A percentile compares a stretch with the other conserved stretches of the same genome.
These are phyloP conservation scores for Oligia latruncula DNA, from an alignment of 2,888 invertebrate species.

Conservation along the genomic window DNA sequence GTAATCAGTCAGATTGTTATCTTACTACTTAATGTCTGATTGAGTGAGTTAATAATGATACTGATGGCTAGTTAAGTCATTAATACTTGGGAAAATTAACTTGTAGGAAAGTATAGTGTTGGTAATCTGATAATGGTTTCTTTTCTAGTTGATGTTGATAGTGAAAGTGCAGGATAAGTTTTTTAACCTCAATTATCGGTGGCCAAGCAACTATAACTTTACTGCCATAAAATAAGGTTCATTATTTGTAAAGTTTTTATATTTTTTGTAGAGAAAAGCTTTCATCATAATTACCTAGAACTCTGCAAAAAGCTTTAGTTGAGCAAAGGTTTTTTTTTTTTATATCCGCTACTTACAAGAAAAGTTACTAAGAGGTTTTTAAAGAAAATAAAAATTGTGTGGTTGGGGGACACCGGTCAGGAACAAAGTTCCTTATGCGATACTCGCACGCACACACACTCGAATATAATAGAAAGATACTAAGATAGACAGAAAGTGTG, in stretches of 20 bases:
- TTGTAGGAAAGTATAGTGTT: not conserved
- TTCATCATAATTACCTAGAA: not conserved
- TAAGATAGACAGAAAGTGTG: too few relatives aligned
- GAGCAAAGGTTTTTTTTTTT: not conserved
- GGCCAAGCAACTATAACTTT: not conserved
- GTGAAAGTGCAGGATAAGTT: not conserved
- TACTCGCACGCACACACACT: too few relatives aligned
- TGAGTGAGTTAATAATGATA: conserved; percentile 41
- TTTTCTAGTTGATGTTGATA: not conserved
- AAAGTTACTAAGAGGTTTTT: not conserved
- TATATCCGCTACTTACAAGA: not conserved
- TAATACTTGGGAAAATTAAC: conserved; percentile 18
- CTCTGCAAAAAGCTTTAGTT: not conserved
- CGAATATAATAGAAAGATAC: too few relatives aligned
- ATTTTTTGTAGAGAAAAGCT: not conserved
- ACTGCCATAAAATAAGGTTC: not conserved
- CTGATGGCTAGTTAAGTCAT: conserved; percentile 20
- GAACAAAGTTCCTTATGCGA: too few relatives aligned
- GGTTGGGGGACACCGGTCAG: too few relatives aligned
- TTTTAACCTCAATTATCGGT: not conserved
- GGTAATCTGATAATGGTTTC: not conserved
- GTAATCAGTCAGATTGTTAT: conserved; percentile 53
- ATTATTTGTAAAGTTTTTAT: not conserved
- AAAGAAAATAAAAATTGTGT: not conserved
- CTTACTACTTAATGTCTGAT: conserved; percentile 51